Base-by-base conservation (phyloP, 2,797 vertebrate species). In the Podargus strigoides region DNA sequence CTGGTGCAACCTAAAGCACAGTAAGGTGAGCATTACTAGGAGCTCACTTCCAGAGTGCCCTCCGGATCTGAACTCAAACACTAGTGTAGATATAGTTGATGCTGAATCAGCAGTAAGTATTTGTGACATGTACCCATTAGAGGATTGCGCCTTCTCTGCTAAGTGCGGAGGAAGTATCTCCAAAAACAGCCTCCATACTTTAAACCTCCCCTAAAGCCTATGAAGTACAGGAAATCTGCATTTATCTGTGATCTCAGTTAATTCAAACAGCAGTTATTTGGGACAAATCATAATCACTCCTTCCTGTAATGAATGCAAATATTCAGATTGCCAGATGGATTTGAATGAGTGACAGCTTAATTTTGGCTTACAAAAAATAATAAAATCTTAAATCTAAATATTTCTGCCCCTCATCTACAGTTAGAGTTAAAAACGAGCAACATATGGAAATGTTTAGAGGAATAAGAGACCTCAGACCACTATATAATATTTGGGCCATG, bases 241-340 rank as follows among this genome's bases (percentile, higher is more conserved):
- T 91, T 90, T 89, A 66, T 86, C 69, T 94, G 75, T 81, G 75
- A 83, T 87, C 59, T 89, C 14, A 8, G 92, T 79, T 89, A 90
- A 85, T 94, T 93, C 80, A 85, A 93, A 89, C 42, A 83, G 84
- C 56, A 85, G 67, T 92, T 90, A 88, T 66, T 94, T 87, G 75
- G 66, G 95, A 91, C 89, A 95, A 96, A 55, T 79, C 1, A 0
- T 69, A 93, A 94, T 87, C 83, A 60, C 50, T 82, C 46, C 64
- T 93, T 95, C 76, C 74, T 37, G 0, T 91, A 90, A 83, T 3
- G n/a, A 96, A 78, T 21, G 2, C 81, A 84, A 76, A 85, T 89
- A 85, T 68, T 72, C 80, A 73, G 50, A 89, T 93, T 93, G 77
- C 92, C 95, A 93, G 95, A 95, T 96, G 95, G 85, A 73, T 70